Percentiles rank a stretch among this genome's conserved stretches.
Evolutionary conservation across 1,140 invertebrate genomes (phyloP).

Genomic region (Procambarus clarkii): DNA sequence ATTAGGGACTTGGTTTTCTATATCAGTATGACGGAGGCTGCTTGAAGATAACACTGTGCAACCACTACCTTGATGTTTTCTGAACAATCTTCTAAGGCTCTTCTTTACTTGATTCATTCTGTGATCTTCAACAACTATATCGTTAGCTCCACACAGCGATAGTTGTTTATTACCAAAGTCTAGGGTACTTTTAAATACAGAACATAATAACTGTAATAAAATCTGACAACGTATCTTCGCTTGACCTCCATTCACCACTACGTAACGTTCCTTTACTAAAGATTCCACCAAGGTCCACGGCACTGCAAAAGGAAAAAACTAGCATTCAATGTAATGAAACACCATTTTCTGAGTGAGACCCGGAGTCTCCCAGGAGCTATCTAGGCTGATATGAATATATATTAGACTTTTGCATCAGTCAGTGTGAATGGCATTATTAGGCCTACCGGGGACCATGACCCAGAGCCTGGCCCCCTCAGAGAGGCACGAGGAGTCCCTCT

Average conservation of each 20-base stretch:
- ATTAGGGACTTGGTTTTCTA: constrained; percentile 22
- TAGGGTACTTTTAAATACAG: constrained; percentile 7
- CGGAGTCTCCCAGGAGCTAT: too few relatives aligned
- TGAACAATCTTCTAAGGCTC: constrained; percentile 25
- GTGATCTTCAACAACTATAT: not conserved
- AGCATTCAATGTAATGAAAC: too few relatives aligned
- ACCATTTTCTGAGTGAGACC: too few relatives aligned
- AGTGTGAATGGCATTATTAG: too few relatives aligned
- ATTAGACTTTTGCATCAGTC: too few relatives aligned
- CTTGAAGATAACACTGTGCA: not conserved
- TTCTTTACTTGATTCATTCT: constrained; percentile 17
- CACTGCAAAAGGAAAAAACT: constrained; percentile 37
- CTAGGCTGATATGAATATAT: too few relatives aligned
- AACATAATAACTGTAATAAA: constrained; percentile 31
- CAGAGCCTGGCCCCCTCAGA: too few relatives aligned
- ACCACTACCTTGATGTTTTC: not conserved
- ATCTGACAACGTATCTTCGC: constrained; percentile 26
- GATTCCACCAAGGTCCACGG: constrained; percentile 33
- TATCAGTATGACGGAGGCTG: constrained; percentile 7
- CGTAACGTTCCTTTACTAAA: constrained; percentile 30
- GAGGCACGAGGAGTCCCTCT: too few relatives aligned
- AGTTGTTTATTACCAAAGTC: constrained; percentile 27
- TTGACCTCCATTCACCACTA: constrained; percentile 7
- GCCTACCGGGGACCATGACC: too few relatives aligned
- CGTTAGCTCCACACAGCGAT: not conserved